A percentile compares a stretch with the other conserved stretches of the same genome.
phyloP scores from a whole-genome alignment of 37 sponge, comb jelly and placozoan genomes.

The Beroe ovata region DNA sequence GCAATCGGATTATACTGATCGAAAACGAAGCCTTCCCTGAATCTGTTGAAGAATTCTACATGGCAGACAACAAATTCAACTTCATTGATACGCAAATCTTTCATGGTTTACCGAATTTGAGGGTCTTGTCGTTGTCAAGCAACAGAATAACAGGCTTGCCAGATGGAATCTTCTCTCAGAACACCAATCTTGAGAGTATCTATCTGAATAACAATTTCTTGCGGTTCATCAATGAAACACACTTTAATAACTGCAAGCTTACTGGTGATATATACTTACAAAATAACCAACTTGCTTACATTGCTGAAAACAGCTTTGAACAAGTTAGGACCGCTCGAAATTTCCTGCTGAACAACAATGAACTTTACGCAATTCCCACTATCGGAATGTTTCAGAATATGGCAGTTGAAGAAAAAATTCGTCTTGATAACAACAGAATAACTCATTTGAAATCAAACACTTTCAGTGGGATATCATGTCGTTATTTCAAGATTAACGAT shows the following conservation, averaged over 20 bases:
- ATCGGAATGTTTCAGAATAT: slow-evolving; percentile 46
- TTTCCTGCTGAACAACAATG: slow-evolving; percentile 10
- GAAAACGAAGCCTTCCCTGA: slow-evolving; percentile 17
- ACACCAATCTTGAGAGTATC: background rate
- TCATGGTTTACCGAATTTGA: background rate
- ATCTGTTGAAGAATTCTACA: background rate
- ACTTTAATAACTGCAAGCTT: slow-evolving; percentile 2
- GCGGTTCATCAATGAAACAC: slow-evolving; percentile 19
- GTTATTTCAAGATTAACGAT: slow-evolving; percentile 13
- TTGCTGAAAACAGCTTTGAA: background rate
- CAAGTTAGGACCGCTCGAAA: background rate
- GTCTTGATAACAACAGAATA: slow-evolving; percentile 19
- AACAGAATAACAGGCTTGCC: slow-evolving; percentile 1
- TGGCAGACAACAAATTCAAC: background rate
- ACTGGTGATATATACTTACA: background rate
- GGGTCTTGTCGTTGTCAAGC: background rate
- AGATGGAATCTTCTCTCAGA: slow-evolving; percentile 9
- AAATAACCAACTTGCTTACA: slow-evolving; percentile 40
- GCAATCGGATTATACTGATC: background rate
- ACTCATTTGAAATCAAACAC: slow-evolving; percentile 27
- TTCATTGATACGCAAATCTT: slow-evolving; percentile 1
- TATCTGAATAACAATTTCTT: slow-evolving; percentile 4
- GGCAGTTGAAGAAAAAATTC: background rate
- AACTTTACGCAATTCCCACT: background rate
- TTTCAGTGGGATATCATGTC: slow-evolving; percentile 1